phyloP scores from a whole-genome alignment of 2,888 invertebrate genomes.

The Cephonodes hylas region DNA sequence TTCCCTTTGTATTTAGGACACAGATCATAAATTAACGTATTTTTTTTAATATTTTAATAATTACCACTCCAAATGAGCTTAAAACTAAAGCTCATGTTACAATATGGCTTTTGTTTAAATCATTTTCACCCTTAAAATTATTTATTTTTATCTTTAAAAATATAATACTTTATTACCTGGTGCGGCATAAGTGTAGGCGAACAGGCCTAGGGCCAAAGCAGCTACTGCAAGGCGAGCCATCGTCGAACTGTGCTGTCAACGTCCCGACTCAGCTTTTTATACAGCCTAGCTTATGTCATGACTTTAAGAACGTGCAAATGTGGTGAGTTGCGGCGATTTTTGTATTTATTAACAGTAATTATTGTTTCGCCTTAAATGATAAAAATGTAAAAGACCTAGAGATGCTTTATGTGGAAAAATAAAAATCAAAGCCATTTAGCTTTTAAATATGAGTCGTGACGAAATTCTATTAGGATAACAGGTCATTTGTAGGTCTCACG shows the following conservation, averaged over 20 bases:
- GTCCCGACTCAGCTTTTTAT: conserved; percentile 47
- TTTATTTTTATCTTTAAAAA: background rate
- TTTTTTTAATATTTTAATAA: no score
- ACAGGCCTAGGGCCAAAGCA: conserved; percentile 56
- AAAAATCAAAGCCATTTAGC: background rate
- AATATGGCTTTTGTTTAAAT: no score
- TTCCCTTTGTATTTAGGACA: no score
- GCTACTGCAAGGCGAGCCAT: conserved; percentile 63
- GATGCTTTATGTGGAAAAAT: background rate
- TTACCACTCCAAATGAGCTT: no score
- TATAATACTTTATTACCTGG: conserved; percentile 48
- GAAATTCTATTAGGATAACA: no score
- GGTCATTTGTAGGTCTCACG: background rate
- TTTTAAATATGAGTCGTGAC: background rate
- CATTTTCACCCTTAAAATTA: no score
- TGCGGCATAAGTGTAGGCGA: conserved; percentile 55
- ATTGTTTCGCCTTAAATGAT: background rate
- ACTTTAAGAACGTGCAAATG: conserved; percentile 38
- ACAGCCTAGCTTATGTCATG: conserved; percentile 56
- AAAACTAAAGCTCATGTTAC: no score
- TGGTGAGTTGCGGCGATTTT: conserved; percentile 15
- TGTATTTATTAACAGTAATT: background rate
- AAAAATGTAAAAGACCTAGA: background rate
- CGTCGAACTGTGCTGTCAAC: conserved; percentile 38
- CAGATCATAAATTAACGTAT: no score